phyloP scores from a whole-genome alignment of 2,797 vertebrate genomes.

The Syngnathus rostellatus region DNA sequence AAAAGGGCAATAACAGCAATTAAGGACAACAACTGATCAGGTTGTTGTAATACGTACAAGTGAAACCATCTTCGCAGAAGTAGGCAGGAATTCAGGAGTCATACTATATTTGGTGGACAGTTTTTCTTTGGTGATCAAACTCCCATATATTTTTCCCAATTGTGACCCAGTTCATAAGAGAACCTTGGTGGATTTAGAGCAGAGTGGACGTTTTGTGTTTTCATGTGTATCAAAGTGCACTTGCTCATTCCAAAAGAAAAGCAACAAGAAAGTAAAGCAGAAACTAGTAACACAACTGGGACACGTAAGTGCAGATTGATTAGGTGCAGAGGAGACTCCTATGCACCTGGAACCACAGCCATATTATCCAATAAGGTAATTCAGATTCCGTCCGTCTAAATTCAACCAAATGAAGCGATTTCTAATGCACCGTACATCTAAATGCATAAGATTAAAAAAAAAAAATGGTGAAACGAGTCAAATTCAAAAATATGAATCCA shows the following conservation, averaged over 20 bases:
- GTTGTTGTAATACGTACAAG: not conserved
- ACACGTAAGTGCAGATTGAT: not conserved
- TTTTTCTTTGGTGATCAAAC: constrained; percentile 10
- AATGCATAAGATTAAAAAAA: constrained; percentile 14
- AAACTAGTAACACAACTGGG: not conserved
- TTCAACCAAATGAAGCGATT: constrained; percentile 15
- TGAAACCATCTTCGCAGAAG: not conserved
- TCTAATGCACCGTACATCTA: not conserved
- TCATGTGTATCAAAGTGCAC: constrained; percentile 56
- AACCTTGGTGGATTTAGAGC: constrained; percentile 58
- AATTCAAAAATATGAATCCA: constrained; percentile 4
- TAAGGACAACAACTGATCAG: not conserved
- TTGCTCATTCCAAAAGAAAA: constrained; percentile 62
- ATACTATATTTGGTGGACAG: constrained; percentile 9
- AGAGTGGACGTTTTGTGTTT: constrained; percentile 62
- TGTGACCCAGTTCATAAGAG: constrained; percentile 42
- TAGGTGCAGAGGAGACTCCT: not conserved
- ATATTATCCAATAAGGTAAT: constrained; percentile 11
- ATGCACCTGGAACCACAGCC: constrained; percentile 31
- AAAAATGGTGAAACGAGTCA: constrained; percentile 10
- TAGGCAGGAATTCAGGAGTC: constrained; percentile 15
- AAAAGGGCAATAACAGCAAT: not conserved
- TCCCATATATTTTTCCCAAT: constrained; percentile 4
- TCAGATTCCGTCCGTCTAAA: not conserved
- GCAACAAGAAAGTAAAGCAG: constrained; percentile 48